A percentile compares a stretch with the other conserved stretches of the same genome.
phyloP scores from a whole-genome alignment of 92 coral and sea anemone species.

The Pocillopora grandis region DNA sequence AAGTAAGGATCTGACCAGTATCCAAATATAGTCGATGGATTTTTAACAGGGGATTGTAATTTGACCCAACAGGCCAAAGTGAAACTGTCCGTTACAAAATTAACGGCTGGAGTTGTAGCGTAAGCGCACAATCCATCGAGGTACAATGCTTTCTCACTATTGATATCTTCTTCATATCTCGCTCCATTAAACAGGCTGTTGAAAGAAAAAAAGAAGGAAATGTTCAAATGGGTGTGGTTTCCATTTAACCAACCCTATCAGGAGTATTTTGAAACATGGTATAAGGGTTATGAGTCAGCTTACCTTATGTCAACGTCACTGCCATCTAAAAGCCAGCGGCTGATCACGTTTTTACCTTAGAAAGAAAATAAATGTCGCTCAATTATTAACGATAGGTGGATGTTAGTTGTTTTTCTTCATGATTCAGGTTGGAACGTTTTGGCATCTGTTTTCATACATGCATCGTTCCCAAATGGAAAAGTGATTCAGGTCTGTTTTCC shows the following conservation, averaged over 20 bases:
- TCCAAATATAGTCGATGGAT: neutral
- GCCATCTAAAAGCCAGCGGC: neutral
- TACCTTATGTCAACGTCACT: neutral
- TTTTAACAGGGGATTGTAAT: neutral
- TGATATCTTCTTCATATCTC: conserved; percentile 3
- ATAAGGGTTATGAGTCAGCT: too few species aligned
- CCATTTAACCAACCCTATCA: neutral
- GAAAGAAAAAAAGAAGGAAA: neutral
- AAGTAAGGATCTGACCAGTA: neutral
- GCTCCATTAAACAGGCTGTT: conserved; percentile 20
- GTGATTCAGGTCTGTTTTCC: neutral
- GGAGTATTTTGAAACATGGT: too few species aligned
- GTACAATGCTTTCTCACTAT: conserved; percentile 3
- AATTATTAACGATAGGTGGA: too few species aligned
- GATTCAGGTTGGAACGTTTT: too few species aligned
- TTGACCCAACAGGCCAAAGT: conserved; percentile 30
- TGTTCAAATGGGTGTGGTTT: neutral
- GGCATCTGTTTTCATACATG: too few species aligned
- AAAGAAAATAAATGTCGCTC: neutral
- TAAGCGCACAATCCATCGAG: neutral
- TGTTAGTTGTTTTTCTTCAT: too few species aligned
- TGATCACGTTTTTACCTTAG: neutral
- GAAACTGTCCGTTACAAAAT: neutral
- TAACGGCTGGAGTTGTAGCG: conserved; percentile 31
- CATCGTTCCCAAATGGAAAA: too few species aligned